A percentile compares a stretch with the other conserved stretches of the same genome.
These are phyloP conservation scores for Thunnus albacares DNA, from an alignment of 2,797 vertebrate genomes.

Conservation along the genomic window DNA sequence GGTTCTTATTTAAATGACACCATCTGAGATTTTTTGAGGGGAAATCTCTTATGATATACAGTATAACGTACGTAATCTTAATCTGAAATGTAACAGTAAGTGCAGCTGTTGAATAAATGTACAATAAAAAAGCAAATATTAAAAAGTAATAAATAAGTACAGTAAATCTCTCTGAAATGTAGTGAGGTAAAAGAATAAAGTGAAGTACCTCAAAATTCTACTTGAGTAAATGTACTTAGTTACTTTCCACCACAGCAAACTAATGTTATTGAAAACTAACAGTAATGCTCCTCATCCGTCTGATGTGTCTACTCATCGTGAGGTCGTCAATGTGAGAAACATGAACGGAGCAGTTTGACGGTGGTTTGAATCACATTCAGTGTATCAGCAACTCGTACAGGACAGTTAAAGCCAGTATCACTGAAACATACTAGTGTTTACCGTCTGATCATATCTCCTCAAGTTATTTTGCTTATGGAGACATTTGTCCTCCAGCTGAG, in stretches of 20 bases:
- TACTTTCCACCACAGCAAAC: neutral
- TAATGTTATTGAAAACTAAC: neutral
- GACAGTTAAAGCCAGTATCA: conserved; percentile 8
- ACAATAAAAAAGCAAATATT: too few species aligned
- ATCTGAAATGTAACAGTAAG: too few species aligned
- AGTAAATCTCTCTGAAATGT: too few species aligned
- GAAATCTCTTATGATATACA: too few species aligned
- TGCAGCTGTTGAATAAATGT: too few species aligned
- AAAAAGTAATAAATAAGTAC: too few species aligned
- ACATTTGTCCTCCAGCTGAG: conserved; percentile 72
- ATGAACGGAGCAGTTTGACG: neutral
- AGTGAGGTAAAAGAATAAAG: too few species aligned
- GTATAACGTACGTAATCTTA: too few species aligned
- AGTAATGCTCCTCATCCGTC: neutral
- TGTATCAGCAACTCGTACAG: neutral
- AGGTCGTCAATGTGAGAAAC: conserved; percentile 1
- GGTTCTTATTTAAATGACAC: too few species aligned
- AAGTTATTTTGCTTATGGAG: conserved; percentile 56
- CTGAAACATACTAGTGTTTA: conserved; percentile 13
- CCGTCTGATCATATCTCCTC: conserved; percentile 39
- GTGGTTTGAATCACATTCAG: conserved; percentile 2
- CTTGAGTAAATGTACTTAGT: too few species aligned
- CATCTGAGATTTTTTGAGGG: too few species aligned
- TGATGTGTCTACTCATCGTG: neutral
- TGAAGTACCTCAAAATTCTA: too few species aligned